Conservation (phyloP, 2,113 vertebrate genomes). For the Sterna hirundo region DNA sequence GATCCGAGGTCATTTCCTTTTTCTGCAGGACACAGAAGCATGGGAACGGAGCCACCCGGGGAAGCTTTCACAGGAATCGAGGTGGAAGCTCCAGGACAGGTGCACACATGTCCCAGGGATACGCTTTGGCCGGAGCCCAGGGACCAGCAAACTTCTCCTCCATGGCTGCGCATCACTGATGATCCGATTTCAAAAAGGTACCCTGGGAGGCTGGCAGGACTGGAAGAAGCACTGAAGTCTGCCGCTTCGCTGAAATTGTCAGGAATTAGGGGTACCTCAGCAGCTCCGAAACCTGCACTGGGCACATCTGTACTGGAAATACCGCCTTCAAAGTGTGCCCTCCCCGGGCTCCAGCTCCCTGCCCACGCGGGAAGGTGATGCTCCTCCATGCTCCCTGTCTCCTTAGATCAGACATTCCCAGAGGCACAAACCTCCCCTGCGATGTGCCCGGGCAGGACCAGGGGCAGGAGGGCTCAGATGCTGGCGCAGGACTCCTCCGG, state of each 20-base stretch:
- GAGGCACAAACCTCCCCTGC: neutral
- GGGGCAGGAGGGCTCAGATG: neutral
- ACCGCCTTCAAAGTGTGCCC: neutral
- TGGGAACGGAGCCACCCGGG: fast-evolving
- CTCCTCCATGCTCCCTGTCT: neutral
- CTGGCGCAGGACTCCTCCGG: neutral
- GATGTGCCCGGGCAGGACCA: neutral
- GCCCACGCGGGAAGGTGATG: neutral
- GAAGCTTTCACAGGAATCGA: neutral
- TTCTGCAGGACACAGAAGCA: neutral
- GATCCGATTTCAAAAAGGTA: neutral
- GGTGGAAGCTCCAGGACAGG: neutral
- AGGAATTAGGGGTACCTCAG: neutral
- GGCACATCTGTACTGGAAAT: neutral
- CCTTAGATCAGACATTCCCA: neutral
- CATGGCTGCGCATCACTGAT: fast-evolving
- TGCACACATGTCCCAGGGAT: neutral
- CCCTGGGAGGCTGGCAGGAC: neutral
- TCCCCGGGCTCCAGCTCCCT: neutral
- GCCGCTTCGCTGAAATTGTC: neutral
- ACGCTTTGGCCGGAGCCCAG: neutral
- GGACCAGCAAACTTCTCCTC: neutral
- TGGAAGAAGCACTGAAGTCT: neutral
- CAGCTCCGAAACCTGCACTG: neutral
- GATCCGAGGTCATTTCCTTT: neutral